Percentiles rank a stretch among this genome's conserved stretches.
Evolutionary conservation across 2,113 vertebrate species (phyloP).

Genomic region (Xenopus laevis): DNA sequence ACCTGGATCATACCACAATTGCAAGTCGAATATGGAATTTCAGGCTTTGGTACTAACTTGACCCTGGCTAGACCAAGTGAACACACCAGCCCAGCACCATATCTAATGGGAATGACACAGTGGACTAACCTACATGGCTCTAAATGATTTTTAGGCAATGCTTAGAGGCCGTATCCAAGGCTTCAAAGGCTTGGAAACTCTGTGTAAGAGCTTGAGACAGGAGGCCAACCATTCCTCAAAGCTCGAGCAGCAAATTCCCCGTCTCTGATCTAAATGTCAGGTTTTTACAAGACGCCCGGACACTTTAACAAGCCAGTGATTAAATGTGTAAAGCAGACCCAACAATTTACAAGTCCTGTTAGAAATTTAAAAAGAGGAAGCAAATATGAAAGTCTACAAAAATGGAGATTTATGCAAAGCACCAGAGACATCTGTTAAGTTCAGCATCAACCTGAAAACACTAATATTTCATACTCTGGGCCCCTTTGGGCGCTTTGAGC

Average conservation of each 20-base stretch:
- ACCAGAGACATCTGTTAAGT: too few species aligned
- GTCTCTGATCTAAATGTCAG: neutral
- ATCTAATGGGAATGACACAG: slow-evolving; percentile 28
- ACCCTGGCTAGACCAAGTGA: too few species aligned
- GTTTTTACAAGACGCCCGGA: slow-evolving; percentile 15
- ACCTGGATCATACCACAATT: too few species aligned
- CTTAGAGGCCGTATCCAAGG: neutral
- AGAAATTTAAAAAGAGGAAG: neutral
- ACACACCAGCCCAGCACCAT: neutral
- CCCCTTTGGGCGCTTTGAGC: too few species aligned
- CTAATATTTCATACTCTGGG: too few species aligned
- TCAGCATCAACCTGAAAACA: too few species aligned
- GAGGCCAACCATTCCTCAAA: neutral
- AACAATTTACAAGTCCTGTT: too few species aligned
- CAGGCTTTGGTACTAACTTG: too few species aligned
- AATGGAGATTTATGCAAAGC: neutral
- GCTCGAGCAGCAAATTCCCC: neutral
- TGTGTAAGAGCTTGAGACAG: neutral
- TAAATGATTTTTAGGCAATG: neutral
- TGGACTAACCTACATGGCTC: neutral
- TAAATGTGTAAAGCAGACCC: too few species aligned
- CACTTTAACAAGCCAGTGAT: slow-evolving; percentile 12
- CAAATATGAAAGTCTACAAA: neutral
- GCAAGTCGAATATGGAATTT: too few species aligned
- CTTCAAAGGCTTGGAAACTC: slow-evolving; percentile 17